Percentiles rank a stretch among this genome's conserved stretches.
Evolutionary conservation across 2,113 vertebrate genomes (phyloP).

Genomic region (Tetrao urogallus): DNA sequence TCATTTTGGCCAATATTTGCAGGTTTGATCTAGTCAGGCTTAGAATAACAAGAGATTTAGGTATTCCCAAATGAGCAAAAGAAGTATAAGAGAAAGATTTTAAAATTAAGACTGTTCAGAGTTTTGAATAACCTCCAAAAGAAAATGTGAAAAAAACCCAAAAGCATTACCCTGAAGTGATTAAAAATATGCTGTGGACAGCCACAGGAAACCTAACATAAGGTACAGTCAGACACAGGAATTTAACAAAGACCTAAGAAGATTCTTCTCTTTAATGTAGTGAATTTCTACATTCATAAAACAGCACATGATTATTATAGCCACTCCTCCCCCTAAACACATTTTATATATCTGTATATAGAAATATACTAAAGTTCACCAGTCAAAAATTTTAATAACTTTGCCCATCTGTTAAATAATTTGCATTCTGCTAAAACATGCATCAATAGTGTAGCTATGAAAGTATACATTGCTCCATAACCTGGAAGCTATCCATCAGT

Average conservation of each 20-base stretch:
- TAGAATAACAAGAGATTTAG: not conserved
- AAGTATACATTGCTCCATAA: slow-evolving; percentile 18
- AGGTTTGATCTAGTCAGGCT: not conserved
- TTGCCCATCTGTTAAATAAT: slow-evolving; percentile 41
- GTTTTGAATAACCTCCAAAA: not conserved
- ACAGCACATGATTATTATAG: not conserved
- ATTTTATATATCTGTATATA: not conserved
- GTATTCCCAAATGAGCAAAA: not conserved
- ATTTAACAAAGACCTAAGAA: not conserved
- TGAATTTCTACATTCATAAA: not conserved
- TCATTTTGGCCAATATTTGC: not conserved
- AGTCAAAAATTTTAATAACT: slow-evolving; percentile 14
- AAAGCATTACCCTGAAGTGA: not conserved
- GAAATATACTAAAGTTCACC: slow-evolving; percentile 15
- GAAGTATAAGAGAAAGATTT: not conserved
- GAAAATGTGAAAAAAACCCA: not conserved
- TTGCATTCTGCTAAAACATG: not conserved
- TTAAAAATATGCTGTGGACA: not conserved
- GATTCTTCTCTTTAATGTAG: not conserved
- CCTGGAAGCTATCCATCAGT: not conserved
- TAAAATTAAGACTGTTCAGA: not conserved
- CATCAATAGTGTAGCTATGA: not conserved
- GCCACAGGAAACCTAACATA: not conserved
- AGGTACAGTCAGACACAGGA: not conserved
- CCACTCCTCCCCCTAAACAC: not conserved